Conservation (phyloP, 2,113 vertebrate genomes). For the Galeopterus variegatus region DNA sequence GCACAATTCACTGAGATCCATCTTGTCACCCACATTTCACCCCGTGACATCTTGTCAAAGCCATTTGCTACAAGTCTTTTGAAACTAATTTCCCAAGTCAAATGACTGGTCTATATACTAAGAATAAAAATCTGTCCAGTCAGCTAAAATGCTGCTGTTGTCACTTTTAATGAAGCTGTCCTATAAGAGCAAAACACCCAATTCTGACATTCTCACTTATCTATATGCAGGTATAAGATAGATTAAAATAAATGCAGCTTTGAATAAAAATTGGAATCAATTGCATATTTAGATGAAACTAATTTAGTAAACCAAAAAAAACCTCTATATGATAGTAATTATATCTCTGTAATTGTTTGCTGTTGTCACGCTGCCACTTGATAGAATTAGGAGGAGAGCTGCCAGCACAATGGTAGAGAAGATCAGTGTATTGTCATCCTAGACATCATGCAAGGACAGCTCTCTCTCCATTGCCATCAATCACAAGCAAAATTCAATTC, state of each 20-base stretch:
- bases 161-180: conserved; percentile 75
- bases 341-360: not conserved
- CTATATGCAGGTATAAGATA: not conserved
- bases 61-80: conserved; percentile 71
- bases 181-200: not conserved
- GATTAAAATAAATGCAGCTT: not conserved
- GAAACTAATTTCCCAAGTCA: conserved; percentile 73
- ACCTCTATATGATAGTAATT: not conserved
- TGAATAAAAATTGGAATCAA: conserved; percentile 54
- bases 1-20: conserved; percentile 59
- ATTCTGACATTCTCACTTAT: conserved; percentile 27
- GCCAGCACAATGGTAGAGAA: not conserved
- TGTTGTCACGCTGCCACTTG: not conserved
- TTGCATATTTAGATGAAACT: conserved; percentile 14
- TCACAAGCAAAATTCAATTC: conserved; percentile 64
- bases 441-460: not conserved
- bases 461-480: not conserved
- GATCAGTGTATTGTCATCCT: not conserved
- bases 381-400: not conserved
- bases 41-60: conserved; percentile 81
- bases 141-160: conserved; percentile 77
- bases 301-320: conserved; percentile 53
- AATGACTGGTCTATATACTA: conserved; percentile 73
- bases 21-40: conserved; percentile 80
- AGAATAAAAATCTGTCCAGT: conserved; percentile 77